phyloP scores from a whole-genome alignment of 23 tunicate species.

The Styela clava region DNA sequence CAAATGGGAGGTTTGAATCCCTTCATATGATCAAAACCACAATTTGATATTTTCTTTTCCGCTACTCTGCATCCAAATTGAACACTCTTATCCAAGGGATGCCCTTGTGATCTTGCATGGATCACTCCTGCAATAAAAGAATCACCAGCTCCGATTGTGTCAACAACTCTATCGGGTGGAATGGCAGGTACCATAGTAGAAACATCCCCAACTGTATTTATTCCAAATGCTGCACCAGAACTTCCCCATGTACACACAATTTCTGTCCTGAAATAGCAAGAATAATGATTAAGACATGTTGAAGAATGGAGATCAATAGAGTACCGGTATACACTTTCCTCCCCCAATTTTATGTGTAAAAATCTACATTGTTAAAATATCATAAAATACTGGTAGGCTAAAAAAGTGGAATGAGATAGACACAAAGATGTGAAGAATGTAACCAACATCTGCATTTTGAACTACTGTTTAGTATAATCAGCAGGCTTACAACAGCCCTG shows the following conservation, averaged over 20 bases:
- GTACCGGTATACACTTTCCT: too few species aligned
- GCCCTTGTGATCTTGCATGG: slow-evolving; percentile 8
- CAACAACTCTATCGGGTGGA: slow-evolving; percentile 10
- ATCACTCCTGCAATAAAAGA: slow-evolving; percentile 18
- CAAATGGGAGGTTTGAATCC: neutral
- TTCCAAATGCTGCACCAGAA: slow-evolving; percentile 17
- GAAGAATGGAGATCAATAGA: too few species aligned
- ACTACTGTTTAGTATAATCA: too few species aligned
- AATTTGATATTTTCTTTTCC: slow-evolving; percentile 10
- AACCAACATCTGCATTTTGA: too few species aligned
- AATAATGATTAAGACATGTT: too few species aligned
- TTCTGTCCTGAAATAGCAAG: slow-evolving; percentile 15
- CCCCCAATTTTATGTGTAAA: too few species aligned
- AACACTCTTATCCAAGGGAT: neutral
- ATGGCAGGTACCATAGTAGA: neutral
- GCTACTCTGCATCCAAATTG: slow-evolving; percentile 20
- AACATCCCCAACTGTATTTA: neutral
- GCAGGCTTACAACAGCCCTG: too few species aligned
- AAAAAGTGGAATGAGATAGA: too few species aligned
- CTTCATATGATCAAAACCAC: slow-evolving; percentile 1
- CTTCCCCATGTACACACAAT: slow-evolving; percentile 21
- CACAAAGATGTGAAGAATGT: too few species aligned
- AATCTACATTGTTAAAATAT: too few species aligned
- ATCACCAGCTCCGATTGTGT: slow-evolving; percentile 28
- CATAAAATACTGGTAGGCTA: too few species aligned